phyloP scores from a whole-genome alignment of 1,140 invertebrate species.

The Drosophila ercepeae region DNA sequence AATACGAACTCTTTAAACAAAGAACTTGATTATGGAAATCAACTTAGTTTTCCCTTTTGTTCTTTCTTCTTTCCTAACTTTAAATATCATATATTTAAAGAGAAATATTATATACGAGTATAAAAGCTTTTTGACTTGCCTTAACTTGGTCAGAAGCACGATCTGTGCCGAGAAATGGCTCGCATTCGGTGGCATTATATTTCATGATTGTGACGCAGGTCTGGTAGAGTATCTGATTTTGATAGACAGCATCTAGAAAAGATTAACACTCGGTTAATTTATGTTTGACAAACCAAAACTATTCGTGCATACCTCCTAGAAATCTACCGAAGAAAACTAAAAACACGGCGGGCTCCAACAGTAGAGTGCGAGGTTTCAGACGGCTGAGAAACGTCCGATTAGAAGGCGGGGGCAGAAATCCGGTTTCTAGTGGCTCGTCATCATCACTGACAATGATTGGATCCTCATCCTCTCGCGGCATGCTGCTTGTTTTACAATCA shows the following conservation, averaged over 20 bases:
- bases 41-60: not conserved
- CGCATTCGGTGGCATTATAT: conserved; percentile 64
- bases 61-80: not conserved
- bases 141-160: conserved; percentile 63
- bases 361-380: conserved; percentile 32
- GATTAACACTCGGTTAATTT: conserved; percentile 2
- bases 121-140: conserved; percentile 38
- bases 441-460: conserved; percentile 26
- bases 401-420: not conserved
- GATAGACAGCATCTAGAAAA: conserved; percentile 70
- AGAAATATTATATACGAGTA: not conserved
- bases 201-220: conserved; percentile 70
- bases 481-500: conserved; percentile 9
- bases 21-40: not conserved
- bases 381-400: not conserved
- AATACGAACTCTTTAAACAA: not conserved
- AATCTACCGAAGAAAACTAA: conserved; percentile 69
- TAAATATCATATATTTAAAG: not conserved
- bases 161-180: conserved; percentile 70
- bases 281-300: not conserved
- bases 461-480: conserved; percentile 19
- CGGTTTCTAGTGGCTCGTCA: conserved; percentile 10
- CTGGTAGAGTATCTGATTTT: conserved; percentile 79
- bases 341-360: conserved; percentile 76
- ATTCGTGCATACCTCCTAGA: conserved; percentile 53